Evolutionary conservation across 2,797 vertebrate genomes (phyloP), one percentile per base, ranked within the genome.

Genomic region (Catharus ustulatus): DNA sequence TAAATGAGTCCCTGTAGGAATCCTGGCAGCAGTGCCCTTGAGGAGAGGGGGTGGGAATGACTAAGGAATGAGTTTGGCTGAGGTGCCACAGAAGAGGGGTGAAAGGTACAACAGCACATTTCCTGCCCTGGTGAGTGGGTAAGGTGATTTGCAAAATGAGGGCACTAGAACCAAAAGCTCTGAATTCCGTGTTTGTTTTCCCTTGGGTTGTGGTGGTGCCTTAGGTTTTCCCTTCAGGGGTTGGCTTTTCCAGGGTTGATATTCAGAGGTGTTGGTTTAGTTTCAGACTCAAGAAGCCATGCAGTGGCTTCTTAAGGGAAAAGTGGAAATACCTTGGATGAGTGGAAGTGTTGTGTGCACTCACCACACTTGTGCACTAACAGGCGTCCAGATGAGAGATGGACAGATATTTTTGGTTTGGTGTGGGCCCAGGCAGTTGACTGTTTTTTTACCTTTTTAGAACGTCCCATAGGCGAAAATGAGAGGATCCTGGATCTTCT

Each of bases 401-500:
- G 58, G 52, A 30, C 52, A 40, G 32, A 1, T 61, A 4, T 4
- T 46, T 71, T 68, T 52, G 36, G 4, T 63, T 79, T 61, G 22
- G 7, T 62, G 21, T 32, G 15, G 74, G 63, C 48, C 45, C 16
- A 73, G 6, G 49, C 10, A 34, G 17, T 16, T 58, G n/a, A 2
- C 22, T 48, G 57, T 0, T 23, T 55, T 77, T 93, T 57, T 45
- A 3, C 69, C 45, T 73, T 97, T 96, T 29, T 97, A 99, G 99
- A 99, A 75, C 98, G 99, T 24, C 98, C 98, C 11, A 89, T 99
- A 57, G 98, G 98, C 0, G 98, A 99, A 8, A 98, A 97, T 4
- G 99, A 99, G 86, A 98, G 98, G 82, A 99, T 99, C 98, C 97
- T 99, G 95, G 99, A 99, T 84, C 86, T 99, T 64, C 97, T 99